A percentile compares a stretch with the other conserved stretches of the same genome.
Conservation (phyloP, 2,797 vertebrate species). For the Tachyglossus aculeatus region DNA sequence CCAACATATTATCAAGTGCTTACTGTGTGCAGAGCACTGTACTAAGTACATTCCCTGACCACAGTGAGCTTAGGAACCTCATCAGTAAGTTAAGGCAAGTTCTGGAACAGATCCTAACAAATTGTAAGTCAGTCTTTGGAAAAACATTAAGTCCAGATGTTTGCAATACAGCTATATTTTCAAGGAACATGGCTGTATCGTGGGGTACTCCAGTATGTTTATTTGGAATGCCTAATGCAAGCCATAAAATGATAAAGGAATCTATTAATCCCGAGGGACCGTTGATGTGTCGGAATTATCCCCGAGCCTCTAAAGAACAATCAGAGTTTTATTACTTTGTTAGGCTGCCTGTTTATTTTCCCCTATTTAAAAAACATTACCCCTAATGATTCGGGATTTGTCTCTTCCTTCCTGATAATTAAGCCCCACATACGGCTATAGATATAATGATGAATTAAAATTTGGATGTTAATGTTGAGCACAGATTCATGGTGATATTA, state of each 20-base stretch:
- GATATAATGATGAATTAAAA: neutral
- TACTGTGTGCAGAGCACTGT: too few relatives aligned
- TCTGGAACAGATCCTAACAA: too few relatives aligned
- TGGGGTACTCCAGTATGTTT: too few relatives aligned
- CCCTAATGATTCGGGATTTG: neutral
- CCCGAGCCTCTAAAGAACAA: neutral
- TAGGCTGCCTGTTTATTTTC: neutral
- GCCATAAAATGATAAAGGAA: neutral
- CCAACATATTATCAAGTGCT: too few relatives aligned
- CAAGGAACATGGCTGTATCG: too few relatives aligned
- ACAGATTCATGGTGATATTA: neutral
- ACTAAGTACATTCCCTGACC: too few relatives aligned
- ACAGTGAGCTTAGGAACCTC: too few relatives aligned
- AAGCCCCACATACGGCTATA: neutral
- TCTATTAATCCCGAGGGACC: neutral
- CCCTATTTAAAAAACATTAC: slow-evolving; percentile 7
- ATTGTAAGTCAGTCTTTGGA: too few relatives aligned
- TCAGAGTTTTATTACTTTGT: neutral
- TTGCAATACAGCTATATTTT: too few relatives aligned
- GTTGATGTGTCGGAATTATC: neutral
- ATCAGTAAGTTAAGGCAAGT: too few relatives aligned
- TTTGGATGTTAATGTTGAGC: neutral
- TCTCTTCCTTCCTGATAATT: neutral
- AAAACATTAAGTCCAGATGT: too few relatives aligned
- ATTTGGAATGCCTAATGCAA: neutral